These are phyloP conservation scores for Lipotes vexillifer DNA, from an alignment of 2,113 vertebrate species.

Conservation along the genomic window DNA sequence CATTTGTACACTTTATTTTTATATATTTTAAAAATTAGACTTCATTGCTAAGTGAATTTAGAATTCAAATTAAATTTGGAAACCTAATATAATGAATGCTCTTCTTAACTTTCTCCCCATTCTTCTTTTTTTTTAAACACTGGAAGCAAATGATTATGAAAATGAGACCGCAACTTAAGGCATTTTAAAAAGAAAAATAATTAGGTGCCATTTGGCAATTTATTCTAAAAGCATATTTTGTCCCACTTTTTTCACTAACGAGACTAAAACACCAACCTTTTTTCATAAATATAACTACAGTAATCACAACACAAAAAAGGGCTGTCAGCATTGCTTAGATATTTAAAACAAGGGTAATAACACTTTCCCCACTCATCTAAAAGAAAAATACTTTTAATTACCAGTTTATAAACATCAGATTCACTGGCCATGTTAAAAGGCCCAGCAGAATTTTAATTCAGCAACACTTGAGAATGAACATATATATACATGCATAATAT, in stretches of 20 bases:
- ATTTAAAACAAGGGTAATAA: slow-evolving; percentile 77
- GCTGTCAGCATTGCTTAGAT: slow-evolving; percentile 66
- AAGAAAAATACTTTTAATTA: slow-evolving; percentile 73
- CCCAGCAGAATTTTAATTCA: slow-evolving; percentile 75
- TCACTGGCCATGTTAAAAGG: slow-evolving; percentile 67
- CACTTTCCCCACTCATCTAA: slow-evolving; percentile 67
- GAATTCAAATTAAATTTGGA: slow-evolving; percentile 75
- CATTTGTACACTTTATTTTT: slow-evolving; percentile 68
- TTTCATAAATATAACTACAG: slow-evolving; percentile 76
- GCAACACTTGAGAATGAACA: slow-evolving; percentile 70
- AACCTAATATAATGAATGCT: slow-evolving; percentile 65
- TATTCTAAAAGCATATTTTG: slow-evolving; percentile 73
- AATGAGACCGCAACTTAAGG: slow-evolving; percentile 75
- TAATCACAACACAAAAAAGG: slow-evolving; percentile 77
- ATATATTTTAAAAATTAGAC: slow-evolving; percentile 75
- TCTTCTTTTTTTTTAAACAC: slow-evolving; percentile 74
- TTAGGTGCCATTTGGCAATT: slow-evolving; percentile 63
- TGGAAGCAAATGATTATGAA: slow-evolving; percentile 76
- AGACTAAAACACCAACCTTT: slow-evolving; percentile 72
- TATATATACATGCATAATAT: slow-evolving; percentile 48
- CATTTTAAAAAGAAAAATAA: slow-evolving; percentile 73
- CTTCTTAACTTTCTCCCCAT: slow-evolving; percentile 58
- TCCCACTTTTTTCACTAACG: slow-evolving; percentile 69
- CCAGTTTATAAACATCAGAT: slow-evolving; percentile 71
- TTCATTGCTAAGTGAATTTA: slow-evolving; percentile 80